These are phyloP conservation scores for Astreopora myriophthalma DNA, from an alignment of 64 coral and sea anemone genomes.

Conservation along the genomic window DNA sequence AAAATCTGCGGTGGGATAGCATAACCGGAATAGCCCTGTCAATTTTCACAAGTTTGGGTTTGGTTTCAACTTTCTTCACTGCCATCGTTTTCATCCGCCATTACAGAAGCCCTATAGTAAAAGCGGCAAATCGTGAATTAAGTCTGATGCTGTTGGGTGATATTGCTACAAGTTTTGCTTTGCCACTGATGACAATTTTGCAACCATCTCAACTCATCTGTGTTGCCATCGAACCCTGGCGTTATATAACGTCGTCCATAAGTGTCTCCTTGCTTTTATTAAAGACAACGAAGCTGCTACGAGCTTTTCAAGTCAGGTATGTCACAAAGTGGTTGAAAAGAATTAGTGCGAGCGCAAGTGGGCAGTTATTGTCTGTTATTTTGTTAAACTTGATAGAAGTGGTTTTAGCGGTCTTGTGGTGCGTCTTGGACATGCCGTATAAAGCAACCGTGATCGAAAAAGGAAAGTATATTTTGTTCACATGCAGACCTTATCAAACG, in stretches of 20 bases:
- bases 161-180: conserved; percentile 33
- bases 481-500: conserved; percentile 48
- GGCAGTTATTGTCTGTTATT: conserved; percentile 32
- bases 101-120: conserved; percentile 36
- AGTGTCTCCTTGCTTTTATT: conserved; percentile 55
- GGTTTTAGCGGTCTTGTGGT: conserved; percentile 48
- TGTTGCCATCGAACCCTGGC: conserved; percentile 34
- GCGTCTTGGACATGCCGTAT: conserved; percentile 31
- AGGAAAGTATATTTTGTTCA: conserved; percentile 24
- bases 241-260: conserved; percentile 46
- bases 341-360: conserved; percentile 4
- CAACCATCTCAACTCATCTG: conserved; percentile 37
- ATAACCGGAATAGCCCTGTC: conserved; percentile 24
- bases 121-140: conserved; percentile 61
- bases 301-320: conserved; percentile 48
- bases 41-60: neutral
- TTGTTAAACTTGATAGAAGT: conserved; percentile 43
- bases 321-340: conserved; percentile 50
- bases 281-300: conserved; percentile 51
- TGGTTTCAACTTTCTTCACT: conserved; percentile 15
- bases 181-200: conserved; percentile 30
- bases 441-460: conserved; percentile 29
- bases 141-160: neutral
- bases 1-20: conserved; percentile 55
- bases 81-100: neutral